Base-by-base conservation (phyloP, 2,113 vertebrate genomes). In the Equus przewalskii region DNA sequence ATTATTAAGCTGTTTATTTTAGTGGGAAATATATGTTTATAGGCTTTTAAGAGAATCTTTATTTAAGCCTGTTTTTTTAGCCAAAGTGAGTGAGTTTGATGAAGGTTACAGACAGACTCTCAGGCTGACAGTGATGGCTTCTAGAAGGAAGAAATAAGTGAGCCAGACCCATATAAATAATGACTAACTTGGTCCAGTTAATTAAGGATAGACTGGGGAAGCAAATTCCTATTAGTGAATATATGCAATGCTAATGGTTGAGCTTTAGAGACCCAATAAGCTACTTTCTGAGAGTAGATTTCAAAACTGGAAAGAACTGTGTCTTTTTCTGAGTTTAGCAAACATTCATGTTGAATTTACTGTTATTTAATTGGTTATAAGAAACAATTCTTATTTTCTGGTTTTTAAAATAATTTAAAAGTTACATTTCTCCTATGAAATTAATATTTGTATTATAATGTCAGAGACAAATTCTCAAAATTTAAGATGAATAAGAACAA, bases 401-500 rank as follows among this genome's bases (percentile, higher is more conserved):
- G 0, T 44, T 96, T 86, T 82, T 62, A 70, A 76, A 95, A 79
- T 62, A 8, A 60, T 81, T 72, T 69, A 75, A 90, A 95, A 49
- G n/a, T 67, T 78, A n/a, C 30, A 69, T 49, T 96, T 87, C 12
- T 28, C 2, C 8, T 72, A 54, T 51, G 54, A 73, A 54, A 64
- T 67, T 49, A 76, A 64, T 44, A 21, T 64, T 36, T 56, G 15
- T 70, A 46, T 11, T 91, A 81, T 82, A 87, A 69, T 7, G 7
- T 94, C 26, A n/a, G 91, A 7, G 6, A 82, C 36, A 44, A 69
- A 76, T 64, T 70, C 18, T 70, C 70, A 51, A 90, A 91, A n/a
- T 64, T 94, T 87, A 54, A 54, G 51, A 4, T 82, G 18, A 88
- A 33, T 83, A 65, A 62, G 6, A 44, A 67, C 80, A 60, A 62